These are phyloP conservation scores for Petrocephalus microphthalmus DNA, from an alignment of 2,113 vertebrate species.

Conservation along the genomic window DNA sequence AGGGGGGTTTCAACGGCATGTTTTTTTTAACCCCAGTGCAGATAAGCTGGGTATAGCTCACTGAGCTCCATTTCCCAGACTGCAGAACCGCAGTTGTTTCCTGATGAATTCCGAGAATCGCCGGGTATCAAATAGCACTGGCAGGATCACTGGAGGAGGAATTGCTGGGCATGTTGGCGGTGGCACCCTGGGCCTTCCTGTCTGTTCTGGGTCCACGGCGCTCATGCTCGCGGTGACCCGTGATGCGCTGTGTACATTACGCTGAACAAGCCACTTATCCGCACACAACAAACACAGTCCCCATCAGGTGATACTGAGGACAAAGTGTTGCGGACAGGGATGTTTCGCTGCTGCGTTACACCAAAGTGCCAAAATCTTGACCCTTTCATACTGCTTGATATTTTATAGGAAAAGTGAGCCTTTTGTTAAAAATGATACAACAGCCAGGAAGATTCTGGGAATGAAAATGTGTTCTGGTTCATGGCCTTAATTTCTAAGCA, in stretches of 20 bases:
- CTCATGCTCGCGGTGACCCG: background rate
- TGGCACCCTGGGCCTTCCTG: background rate
- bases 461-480: background rate
- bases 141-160: background rate
- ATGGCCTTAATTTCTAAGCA: background rate
- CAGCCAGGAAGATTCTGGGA: background rate
- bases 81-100: background rate
- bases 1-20: background rate
- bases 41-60: background rate
- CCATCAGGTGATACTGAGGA: no score
- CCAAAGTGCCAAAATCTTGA: background rate
- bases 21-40: background rate
- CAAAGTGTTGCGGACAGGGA: background rate
- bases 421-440: background rate
- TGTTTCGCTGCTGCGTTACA: background rate
- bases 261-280: background rate
- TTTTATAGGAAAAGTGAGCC: background rate
- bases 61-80: background rate
- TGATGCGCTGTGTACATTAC: background rate
- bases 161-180: background rate
- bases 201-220: background rate
- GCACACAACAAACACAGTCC: background rate
- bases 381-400: background rate
- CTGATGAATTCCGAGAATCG: background rate
- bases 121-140: background rate